Evolutionary conservation across 2,113 vertebrate species (phyloP), one percentile per base, ranked within the genome.

Genomic region (Pagrus major): DNA sequence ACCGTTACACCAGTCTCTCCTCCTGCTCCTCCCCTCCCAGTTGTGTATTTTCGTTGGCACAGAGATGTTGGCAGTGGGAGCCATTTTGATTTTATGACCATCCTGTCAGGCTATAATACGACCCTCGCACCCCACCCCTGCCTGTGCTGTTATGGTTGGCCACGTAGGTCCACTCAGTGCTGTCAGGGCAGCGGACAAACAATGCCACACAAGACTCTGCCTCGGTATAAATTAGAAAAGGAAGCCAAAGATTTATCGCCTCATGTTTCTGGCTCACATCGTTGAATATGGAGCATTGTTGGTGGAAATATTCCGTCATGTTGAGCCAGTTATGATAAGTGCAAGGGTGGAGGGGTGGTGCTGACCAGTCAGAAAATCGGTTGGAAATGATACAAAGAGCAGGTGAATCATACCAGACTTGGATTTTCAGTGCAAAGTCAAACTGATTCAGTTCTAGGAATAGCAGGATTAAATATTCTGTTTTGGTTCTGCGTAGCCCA

Each of bases 21-120:
- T 87, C 65, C 66, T 61, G 27, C 37, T 79, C 20, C 42, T 41
- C 35, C 27, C 29, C 35, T 75, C 12, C 16, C 21, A 63, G 54
- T 63, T 66, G 54, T 85, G 71, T 93, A 78, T 92, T 93, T 91
- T 85, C 33, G 10, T 93, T 94, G 89, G 93, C 89, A 88, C 58
- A 0, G 47, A 80, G 51, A 75, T 56, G 70, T 63, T 91, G 88
- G 88, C 92, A 87, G 58, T 33, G 68, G 66, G 49, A 80, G 74
- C 78, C 84, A 89, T 91, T 90, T 90, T 86, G 78, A 91, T 86
- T 91, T 93, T 89, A 92, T 90, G 89, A 91, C 83, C 80, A 91
- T 92, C 91, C 87, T 90, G 93, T 92, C 23, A 37, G 20, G 80
- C 47, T 80, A 59, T 76, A 88, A 89, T 81, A 88, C 67, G 12